Evolutionary conservation across 1,140 invertebrate species (phyloP).

Genomic region (honey bee (Apis mellifera)): Amel_HAv3.1 CM009934.2:11349001-11349500

Average conservation of each 20-base stretch:
- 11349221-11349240: no score
- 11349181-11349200: background rate
- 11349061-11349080: background rate
- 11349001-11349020: slow-evolving; percentile 19
- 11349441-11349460: slow-evolving; percentile 82
- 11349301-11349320: background rate
- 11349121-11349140: background rate
- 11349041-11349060: background rate
- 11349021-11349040: slow-evolving; percentile 5
- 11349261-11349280: no score
- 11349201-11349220: no score
- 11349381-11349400: slow-evolving; percentile 72
- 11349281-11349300: background rate
- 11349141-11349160: rapidly evolving
- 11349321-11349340: background rate
- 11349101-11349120: background rate
- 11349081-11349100: background rate
- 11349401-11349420: slow-evolving; percentile 75
- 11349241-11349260: no score
- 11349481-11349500: slow-evolving; percentile 80
- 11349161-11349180: background rate
- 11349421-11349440: slow-evolving; percentile 75
- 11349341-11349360: background rate
- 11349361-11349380: slow-evolving; percentile 58
- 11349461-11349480: slow-evolving; percentile 81